phyloP scores from a whole-genome alignment of 2,797 vertebrate genomes.

The Lepilemur septentrionalis region DNA sequence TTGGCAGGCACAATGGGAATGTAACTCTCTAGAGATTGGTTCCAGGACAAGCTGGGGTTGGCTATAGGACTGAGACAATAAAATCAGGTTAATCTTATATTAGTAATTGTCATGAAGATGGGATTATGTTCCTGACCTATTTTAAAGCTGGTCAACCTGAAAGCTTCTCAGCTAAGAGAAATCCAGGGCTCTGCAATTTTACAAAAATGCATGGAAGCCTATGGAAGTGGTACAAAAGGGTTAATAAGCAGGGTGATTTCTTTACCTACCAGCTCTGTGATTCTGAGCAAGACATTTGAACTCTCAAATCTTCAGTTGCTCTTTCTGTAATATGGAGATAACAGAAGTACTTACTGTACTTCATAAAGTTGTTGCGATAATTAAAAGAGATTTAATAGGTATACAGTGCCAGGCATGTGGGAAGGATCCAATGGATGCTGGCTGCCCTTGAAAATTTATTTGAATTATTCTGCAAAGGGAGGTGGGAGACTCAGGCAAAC shows the following conservation, averaged over 20 bases:
- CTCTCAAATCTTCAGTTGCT: neutral
- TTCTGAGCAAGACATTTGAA: neutral
- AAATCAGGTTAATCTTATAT: constrained; percentile 47
- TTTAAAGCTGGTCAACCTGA: constrained; percentile 26
- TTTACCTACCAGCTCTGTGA: neutral
- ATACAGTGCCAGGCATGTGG: neutral
- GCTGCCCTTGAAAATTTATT: neutral
- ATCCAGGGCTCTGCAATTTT: neutral
- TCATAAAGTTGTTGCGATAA: neutral
- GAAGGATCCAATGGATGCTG: neutral
- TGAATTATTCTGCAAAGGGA: neutral
- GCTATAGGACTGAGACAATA: neutral
- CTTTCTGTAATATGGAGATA: neutral
- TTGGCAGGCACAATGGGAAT: neutral
- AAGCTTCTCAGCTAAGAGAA: neutral
- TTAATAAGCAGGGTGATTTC: neutral
- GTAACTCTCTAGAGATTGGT: neutral
- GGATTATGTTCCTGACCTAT: constrained; percentile 38
- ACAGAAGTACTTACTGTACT: neutral
- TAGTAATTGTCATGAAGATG: constrained; percentile 40
- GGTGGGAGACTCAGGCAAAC: neutral
- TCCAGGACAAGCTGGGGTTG: neutral
- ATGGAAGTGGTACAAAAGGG: neutral
- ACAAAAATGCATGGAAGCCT: neutral
- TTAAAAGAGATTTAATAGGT: neutral